Percentiles rank a stretch among this genome's conserved stretches.
Conservation (phyloP, 2,888 invertebrate species). For the Cylloceria caligata region DNA sequence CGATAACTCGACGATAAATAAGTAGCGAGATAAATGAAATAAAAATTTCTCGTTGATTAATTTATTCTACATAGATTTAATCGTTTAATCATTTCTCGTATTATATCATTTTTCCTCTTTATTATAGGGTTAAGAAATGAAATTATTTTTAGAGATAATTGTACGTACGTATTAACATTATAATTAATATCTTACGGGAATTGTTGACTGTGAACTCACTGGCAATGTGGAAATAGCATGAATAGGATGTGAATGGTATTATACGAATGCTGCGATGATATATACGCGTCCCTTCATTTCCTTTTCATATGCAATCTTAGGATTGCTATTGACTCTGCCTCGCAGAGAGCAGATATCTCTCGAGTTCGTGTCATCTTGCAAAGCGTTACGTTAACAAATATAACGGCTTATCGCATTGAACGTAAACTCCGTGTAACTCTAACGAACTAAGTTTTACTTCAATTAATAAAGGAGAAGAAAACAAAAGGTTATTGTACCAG, state of each 20-base stretch:
- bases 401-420: neutral
- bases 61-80: slow-evolving; percentile 1
- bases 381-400: neutral
- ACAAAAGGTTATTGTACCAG: neutral
- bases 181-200: neutral
- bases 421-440: neutral
- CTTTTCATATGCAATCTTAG: slow-evolving; percentile 16
- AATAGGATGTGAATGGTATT: slow-evolving; percentile 8
- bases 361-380: slow-evolving; percentile 8
- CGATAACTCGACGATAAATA: neutral
- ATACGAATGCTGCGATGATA: neutral
- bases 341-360: neutral
- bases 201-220: neutral
- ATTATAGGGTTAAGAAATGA: neutral
- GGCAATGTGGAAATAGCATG: neutral
- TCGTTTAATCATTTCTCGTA: neutral
- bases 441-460: neutral
- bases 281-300: slow-evolving; percentile 6
- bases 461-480: neutral
- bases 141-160: slow-evolving; percentile 28
- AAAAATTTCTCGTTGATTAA: neutral
- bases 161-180: neutral
- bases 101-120: neutral
- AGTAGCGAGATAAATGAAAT: neutral
- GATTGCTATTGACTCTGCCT: neutral